Evolutionary conservation across 2,888 invertebrate genomes (phyloP).

Genomic region (Urechis unicinctus): DNA sequence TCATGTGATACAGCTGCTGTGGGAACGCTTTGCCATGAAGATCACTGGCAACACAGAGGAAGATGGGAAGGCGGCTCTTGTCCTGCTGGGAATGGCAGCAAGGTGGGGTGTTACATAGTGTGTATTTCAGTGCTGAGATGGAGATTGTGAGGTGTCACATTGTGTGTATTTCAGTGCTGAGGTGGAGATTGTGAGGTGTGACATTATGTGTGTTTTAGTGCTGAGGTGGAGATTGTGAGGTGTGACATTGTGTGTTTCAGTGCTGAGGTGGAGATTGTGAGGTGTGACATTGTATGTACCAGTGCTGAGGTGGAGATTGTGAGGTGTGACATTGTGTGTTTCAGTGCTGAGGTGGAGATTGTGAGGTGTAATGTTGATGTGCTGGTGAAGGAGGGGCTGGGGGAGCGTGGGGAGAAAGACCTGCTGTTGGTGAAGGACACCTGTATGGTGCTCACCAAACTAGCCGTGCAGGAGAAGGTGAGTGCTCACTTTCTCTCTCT

Average conservation of each 20-base stretch:
- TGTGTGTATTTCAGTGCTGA: slow-evolving; percentile 40
- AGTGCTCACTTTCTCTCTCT: background rate
- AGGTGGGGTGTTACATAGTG: slow-evolving; percentile 39
- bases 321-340: slow-evolving; percentile 12
- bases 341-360: slow-evolving; percentile 50
- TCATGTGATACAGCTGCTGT: slow-evolving; percentile 62
- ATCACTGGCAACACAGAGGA: slow-evolving; percentile 65
- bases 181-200: slow-evolving; percentile 54
- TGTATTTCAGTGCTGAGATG: background rate
- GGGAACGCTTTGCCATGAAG: slow-evolving; percentile 71
- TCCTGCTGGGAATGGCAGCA: slow-evolving; percentile 73
- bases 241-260: slow-evolving; percentile 57
- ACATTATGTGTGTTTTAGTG: slow-evolving; percentile 61
- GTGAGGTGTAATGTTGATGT: slow-evolving; percentile 63
- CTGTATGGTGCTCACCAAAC: slow-evolving; percentile 57
- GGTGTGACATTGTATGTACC: background rate
- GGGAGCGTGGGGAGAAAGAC: slow-evolving; percentile 52
- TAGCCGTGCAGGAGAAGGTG: slow-evolving; percentile 35
- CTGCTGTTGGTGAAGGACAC: slow-evolving; percentile 58
- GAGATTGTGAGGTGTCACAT: background rate
- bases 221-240: slow-evolving; percentile 50
- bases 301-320: background rate
- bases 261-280: slow-evolving; percentile 28
- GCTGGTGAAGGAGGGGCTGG: slow-evolving; percentile 68
- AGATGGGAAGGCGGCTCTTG: slow-evolving; percentile 69